Evolutionary conservation across 2,113 vertebrate genomes (phyloP).

Genomic region (Entomyzon cyanotis): DNA sequence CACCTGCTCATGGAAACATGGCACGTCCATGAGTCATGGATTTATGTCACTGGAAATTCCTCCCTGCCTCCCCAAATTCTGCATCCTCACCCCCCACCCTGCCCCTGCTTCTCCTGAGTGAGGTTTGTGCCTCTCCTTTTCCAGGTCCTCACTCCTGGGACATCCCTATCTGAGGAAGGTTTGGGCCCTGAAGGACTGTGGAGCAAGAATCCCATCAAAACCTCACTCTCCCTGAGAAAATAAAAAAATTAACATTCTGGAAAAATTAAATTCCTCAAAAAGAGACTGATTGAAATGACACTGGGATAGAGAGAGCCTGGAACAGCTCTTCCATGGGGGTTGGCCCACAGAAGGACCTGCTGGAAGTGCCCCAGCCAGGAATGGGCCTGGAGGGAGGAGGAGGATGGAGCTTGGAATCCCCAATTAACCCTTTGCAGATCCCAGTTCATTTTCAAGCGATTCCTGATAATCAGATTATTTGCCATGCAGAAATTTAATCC

Average conservation of each 20-base stretch:
- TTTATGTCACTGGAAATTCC: neutral
- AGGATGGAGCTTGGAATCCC: neutral
- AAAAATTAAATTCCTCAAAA: neutral
- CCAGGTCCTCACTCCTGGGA: neutral
- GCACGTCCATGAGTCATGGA: neutral
- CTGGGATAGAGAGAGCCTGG: neutral
- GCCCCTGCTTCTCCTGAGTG: neutral
- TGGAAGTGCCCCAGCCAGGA: neutral
- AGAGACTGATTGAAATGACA: neutral
- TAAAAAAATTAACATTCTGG: neutral
- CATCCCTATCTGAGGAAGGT: neutral
- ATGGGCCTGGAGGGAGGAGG: neutral
- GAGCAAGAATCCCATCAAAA: neutral
- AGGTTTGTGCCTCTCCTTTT: neutral
- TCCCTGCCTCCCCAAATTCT: neutral
- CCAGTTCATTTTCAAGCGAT: neutral
- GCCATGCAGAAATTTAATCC: slow-evolving; percentile 9
- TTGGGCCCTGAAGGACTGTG: neutral
- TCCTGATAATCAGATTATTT: slow-evolving; percentile 35
- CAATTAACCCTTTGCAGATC: neutral
- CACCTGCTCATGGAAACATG: neutral
- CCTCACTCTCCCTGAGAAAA: neutral
- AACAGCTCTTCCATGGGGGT: neutral
- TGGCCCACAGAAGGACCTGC: neutral
- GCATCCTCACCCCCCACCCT: neutral